Percentiles rank a stretch among this genome's conserved stretches.
These are phyloP conservation scores for Nephrotoma appendiculata DNA, from an alignment of 2,888 invertebrate species.

Conservation along the genomic window DNA sequence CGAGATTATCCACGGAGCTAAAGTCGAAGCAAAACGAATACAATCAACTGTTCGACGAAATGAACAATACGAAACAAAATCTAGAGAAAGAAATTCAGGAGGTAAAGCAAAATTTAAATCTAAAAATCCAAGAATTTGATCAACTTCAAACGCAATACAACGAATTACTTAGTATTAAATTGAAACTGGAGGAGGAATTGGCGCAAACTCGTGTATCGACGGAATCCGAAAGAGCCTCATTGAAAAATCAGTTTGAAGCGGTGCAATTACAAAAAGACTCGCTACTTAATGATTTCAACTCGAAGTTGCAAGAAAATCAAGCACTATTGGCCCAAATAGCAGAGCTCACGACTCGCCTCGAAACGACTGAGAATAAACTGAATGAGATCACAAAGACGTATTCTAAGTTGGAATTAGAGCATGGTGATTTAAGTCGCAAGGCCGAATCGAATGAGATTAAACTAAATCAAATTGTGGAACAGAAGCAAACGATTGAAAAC, in stretches of 20 bases:
- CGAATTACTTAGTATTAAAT: constrained; percentile 35
- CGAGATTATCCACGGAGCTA: constrained; percentile 39
- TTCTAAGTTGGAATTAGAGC: constrained; percentile 36
- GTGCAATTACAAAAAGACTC: not conserved
- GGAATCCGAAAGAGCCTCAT: constrained; percentile 25
- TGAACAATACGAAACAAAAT: constrained; percentile 32
- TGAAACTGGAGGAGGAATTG: constrained; percentile 35
- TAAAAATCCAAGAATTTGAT: constrained; percentile 32
- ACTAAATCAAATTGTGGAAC: constrained; percentile 37
- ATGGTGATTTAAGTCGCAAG: constrained; percentile 43
- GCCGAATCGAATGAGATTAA: constrained; percentile 40
- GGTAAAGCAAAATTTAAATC: constrained; percentile 30
- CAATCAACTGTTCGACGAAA: constrained; percentile 36
- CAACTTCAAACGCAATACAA: constrained; percentile 38
- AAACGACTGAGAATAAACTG: constrained; percentile 19
- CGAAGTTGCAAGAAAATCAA: not conserved
- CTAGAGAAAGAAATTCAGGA: constrained; percentile 30
- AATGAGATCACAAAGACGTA: constrained; percentile 22
- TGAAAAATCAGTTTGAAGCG: constrained; percentile 12
- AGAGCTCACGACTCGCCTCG: not conserved
- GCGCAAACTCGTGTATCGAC: constrained; percentile 37
- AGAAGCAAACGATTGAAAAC: constrained; percentile 42
- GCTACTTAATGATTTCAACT: not conserved
- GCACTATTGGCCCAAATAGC: not conserved
- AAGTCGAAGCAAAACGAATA: constrained; percentile 42